Base-by-base conservation (phyloP, 2,888 invertebrate genomes). In the Drosophila lacicola region DNA sequence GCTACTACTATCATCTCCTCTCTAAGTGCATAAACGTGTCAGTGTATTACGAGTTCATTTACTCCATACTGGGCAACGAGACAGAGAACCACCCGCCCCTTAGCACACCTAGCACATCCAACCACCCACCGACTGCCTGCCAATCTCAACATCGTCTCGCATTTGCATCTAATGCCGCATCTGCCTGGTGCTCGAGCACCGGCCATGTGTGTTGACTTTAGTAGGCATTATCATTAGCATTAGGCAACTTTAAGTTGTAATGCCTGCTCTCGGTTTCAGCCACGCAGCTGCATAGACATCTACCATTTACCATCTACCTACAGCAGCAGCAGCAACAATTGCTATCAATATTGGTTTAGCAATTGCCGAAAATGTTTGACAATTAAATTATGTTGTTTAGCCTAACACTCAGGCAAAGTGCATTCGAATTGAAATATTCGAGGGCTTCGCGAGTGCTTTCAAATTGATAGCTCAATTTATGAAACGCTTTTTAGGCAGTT, bases 11-110 rank as follows among this genome's bases (percentile, higher is more conserved):
- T 53, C 51, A 54, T 36, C 29, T 47, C 45, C 66, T 54, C 33
- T 63, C 71, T 80, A 78, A 83, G 83, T 83, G 83, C 86, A 78
- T 83, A 88, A 83, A 76, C 89, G 89, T 84, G 84, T 84, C 83
- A 86, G 81, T 76, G 87, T 76, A 88, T 80, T 86, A 84, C 76
- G 89, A 80, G 81, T 83, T 86, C 79, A 84, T 84, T 88, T 86
- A 73, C 81, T 78, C 44, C 65, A 47, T 29, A 45, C 58, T 44
- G 50, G 58, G 54, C 63, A 70, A 44, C 66, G 47, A 42, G 51
- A 17, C 34, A 21, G 29, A 29, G 25, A 25, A 46, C 4, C 13
- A 13, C 41, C 25, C 41, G 3, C 36, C 2, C 29, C 39, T 34
- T 14, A 3, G n/a, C 29, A 9, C 39, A 14, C 42, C 13, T 13